Evolutionary conservation across 2,797 vertebrate genomes (phyloP).

Genomic region (Meda fulgida): DNA sequence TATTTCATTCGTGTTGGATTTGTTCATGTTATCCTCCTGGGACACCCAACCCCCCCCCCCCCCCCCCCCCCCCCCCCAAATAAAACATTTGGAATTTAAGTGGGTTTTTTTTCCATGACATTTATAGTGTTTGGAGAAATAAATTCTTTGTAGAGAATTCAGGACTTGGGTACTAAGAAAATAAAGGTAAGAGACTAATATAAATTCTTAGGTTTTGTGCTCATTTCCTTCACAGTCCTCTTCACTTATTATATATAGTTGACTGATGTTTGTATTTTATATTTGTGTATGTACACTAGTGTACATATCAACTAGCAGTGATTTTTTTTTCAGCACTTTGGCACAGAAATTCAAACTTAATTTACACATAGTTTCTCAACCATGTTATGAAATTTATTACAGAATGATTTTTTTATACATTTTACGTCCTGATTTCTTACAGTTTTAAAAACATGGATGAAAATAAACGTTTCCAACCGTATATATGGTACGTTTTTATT

Average conservation of each 20-base stretch:
- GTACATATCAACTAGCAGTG: neutral
- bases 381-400: neutral
- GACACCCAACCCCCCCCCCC: neutral
- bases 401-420: constrained; percentile 21
- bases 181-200: neutral
- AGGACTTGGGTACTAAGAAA: constrained; percentile 9
- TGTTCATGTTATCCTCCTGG: neutral
- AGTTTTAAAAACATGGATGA: neutral
- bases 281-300: neutral
- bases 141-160: neutral
- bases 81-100: neutral
- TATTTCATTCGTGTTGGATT: constrained; percentile 11
- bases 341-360: neutral
- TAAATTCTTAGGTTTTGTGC: neutral
- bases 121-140: constrained; percentile 1
- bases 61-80: too few relatives aligned
- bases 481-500: neutral
- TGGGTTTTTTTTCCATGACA: neutral
- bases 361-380: constrained; percentile 1
- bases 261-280: neutral
- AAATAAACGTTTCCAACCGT: neutral
- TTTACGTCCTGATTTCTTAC: neutral
- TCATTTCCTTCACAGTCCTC: neutral
- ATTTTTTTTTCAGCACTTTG: neutral
- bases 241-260: constrained; percentile 7